phyloP scores from a whole-genome alignment of 2,113 vertebrate genomes.

The Leptocoma aspasia region DNA sequence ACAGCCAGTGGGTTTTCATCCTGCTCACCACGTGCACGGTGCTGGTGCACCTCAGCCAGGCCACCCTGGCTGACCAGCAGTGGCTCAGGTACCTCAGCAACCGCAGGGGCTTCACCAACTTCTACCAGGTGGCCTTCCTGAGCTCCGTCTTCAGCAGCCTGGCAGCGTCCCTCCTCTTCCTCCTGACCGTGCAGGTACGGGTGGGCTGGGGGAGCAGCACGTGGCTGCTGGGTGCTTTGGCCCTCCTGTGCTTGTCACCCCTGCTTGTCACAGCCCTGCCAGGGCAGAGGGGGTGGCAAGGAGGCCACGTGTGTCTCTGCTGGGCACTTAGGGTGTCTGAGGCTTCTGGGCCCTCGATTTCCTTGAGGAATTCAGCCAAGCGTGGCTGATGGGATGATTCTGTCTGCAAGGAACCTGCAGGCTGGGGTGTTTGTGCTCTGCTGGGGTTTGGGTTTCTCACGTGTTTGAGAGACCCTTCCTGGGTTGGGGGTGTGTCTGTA shows the following conservation, averaged over 20 bases:
- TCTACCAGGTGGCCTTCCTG: constrained; percentile 86
- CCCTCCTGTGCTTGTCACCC: not conserved
- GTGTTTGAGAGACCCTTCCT: not conserved
- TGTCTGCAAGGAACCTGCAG: not conserved
- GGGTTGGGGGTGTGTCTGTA: not conserved
- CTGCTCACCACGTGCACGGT: constrained; percentile 75
- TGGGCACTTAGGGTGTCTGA: not conserved
- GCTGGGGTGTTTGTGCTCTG: not conserved
- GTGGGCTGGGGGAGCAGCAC: rapidly evolving
- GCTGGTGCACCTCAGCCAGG: constrained; percentile 83
- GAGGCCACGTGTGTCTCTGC: not conserved
- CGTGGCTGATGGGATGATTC: not conserved
- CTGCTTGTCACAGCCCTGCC: not conserved
- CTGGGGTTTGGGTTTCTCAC: not conserved
- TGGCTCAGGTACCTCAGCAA: constrained; percentile 80
- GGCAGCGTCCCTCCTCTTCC: constrained; percentile 85
- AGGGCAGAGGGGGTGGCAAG: not conserved
- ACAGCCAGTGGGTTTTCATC: constrained; percentile 82
- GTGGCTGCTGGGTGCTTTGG: not conserved
- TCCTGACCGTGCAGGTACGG: constrained; percentile 88
- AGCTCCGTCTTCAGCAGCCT: constrained; percentile 75
- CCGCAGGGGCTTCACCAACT: constrained; percentile 81
- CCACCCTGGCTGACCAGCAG: constrained; percentile 77
- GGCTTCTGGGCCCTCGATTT: not conserved
- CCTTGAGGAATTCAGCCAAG: not conserved